A percentile compares a stretch with the other conserved stretches of the same genome.
phyloP scores from a whole-genome alignment of 1,140 invertebrate species.

The Leptinotarsa lineolata region DNA sequence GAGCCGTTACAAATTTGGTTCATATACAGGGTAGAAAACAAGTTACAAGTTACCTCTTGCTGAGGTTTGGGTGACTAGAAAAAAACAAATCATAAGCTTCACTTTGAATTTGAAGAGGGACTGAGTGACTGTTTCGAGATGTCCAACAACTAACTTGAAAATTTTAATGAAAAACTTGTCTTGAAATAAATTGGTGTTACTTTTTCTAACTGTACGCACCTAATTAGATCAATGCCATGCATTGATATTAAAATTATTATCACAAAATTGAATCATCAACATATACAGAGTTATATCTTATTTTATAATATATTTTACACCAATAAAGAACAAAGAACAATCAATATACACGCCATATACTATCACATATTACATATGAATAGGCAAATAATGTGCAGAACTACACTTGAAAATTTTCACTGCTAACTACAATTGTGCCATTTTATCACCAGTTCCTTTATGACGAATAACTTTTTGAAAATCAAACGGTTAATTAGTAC shows the following conservation, averaged over 20 bases:
- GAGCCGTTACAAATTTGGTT: too few species aligned
- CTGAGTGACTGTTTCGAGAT: too few species aligned
- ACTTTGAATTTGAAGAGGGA: too few species aligned
- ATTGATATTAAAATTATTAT: constrained; percentile 20
- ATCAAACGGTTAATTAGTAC: neutral
- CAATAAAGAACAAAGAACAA: neutral
- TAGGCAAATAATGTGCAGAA: constrained; percentile 23
- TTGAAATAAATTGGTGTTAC: too few species aligned
- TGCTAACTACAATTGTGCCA: constrained; percentile 18
- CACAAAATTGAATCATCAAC: constrained; percentile 18
- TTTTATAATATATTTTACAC: constrained; percentile 7
- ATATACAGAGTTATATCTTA: neutral
- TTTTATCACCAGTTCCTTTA: constrained; percentile 24
- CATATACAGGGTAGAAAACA: too few species aligned
- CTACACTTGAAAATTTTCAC: constrained; percentile 13
- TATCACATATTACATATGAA: constrained; percentile 18
- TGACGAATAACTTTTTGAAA: constrained; percentile 18
- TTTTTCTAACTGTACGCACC: too few species aligned
- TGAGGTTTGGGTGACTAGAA: too few species aligned
- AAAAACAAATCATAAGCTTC: too few species aligned
- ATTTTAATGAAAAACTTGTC: too few species aligned
- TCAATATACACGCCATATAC: constrained; percentile 12
- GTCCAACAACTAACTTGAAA: too few species aligned
- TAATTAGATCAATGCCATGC: neutral
- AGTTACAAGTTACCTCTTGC: too few species aligned